A percentile compares a stretch with the other conserved stretches of the same genome.
These are phyloP conservation scores for Muscicapa adusta DNA, from an alignment of 2,113 vertebrate genomes.

Conservation along the genomic window DNA sequence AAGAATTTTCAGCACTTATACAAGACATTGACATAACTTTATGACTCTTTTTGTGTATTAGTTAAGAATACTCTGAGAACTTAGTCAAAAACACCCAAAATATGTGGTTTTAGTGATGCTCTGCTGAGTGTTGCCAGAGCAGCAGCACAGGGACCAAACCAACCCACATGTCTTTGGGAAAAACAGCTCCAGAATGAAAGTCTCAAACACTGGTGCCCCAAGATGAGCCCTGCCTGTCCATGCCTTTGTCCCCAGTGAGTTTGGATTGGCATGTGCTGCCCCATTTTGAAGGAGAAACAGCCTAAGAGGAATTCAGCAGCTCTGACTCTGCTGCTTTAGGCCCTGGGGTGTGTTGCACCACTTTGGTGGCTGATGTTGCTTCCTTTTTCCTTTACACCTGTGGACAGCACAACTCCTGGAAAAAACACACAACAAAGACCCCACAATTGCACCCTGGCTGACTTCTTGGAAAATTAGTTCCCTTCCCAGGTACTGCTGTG, in stretches of 20 bases:
- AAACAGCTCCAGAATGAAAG: background rate
- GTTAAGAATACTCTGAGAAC: background rate
- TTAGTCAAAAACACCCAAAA: background rate
- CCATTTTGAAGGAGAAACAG: background rate
- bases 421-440: background rate
- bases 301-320: background rate
- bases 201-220: background rate
- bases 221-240: background rate
- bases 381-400: background rate
- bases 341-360: background rate
- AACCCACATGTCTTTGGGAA: accelerated
- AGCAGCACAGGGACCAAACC: background rate
- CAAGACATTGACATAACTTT: background rate
- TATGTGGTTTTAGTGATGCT: background rate
- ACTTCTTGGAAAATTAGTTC: background rate
- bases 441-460: background rate
- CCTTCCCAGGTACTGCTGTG: background rate
- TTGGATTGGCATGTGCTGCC: background rate
- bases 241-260: background rate
- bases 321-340: background rate
- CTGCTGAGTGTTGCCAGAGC: background rate
- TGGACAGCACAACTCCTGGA: background rate
- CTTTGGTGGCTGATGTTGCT: background rate
- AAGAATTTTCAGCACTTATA: background rate
- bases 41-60: background rate